Percentiles rank a stretch among this genome's conserved stretches.
Conservation (phyloP, 1,140 invertebrate genomes). For the Drosophila cardini region DNA sequence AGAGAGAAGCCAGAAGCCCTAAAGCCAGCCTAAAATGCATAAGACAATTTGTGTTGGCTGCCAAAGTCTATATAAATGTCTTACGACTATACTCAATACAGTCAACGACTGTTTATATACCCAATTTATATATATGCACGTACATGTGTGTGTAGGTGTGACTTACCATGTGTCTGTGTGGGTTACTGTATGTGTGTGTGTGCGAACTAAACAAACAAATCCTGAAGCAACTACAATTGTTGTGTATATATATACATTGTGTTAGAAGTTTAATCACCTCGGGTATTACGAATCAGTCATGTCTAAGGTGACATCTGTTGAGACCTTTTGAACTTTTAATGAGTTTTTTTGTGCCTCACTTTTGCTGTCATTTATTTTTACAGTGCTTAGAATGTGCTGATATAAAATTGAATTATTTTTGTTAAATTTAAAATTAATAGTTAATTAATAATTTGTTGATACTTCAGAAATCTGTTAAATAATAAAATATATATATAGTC, state of each 20-base stretch:
- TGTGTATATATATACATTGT: constrained; percentile 51
- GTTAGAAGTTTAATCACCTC: constrained; percentile 17
- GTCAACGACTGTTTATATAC: constrained; percentile 33
- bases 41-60: constrained; percentile 74
- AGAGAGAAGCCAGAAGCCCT: constrained; percentile 23
- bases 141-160: not conserved
- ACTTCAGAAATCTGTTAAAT: too few species aligned
- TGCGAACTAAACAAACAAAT: constrained; percentile 47
- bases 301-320: not conserved
- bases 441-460: too few species aligned
- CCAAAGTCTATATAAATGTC: constrained; percentile 51
- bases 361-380: too few species aligned
- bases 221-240: constrained; percentile 53
- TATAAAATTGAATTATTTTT: too few species aligned
- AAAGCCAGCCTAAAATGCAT: constrained; percentile 63
- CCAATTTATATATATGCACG: constrained; percentile 23
- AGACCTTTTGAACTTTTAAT: not conserved
- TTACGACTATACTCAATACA: constrained; percentile 39
- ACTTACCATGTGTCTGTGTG: not conserved
- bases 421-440: too few species aligned
- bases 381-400: too few species aligned
- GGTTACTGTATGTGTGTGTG: constrained; percentile 7
- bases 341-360: not conserved
- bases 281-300: constrained; percentile 10
- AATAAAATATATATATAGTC: too few species aligned